Conservation (phyloP, 1,140 invertebrate species). For the Drosophila varians region DNA sequence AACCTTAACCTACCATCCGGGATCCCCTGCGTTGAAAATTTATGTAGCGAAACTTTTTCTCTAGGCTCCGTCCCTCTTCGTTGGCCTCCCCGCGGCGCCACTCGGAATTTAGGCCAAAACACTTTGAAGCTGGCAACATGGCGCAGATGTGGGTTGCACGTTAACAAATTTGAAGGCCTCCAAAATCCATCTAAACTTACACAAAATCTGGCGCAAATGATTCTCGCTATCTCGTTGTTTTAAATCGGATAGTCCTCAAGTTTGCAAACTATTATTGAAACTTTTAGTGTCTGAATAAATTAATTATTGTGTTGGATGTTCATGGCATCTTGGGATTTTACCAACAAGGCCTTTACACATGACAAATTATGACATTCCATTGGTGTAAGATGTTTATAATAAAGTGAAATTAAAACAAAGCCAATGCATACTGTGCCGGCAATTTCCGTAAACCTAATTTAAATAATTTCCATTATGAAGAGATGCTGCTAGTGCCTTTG, state of each 20-base stretch:
- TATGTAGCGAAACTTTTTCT: slow-evolving; percentile 63
- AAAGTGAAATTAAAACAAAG: slow-evolving; percentile 32
- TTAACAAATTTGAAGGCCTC: slow-evolving; percentile 24
- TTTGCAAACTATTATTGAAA: slow-evolving; percentile 5
- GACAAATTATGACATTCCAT: not conserved
- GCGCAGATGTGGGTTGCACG: slow-evolving; percentile 36
- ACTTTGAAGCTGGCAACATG: slow-evolving; percentile 43
- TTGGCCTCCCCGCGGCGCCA: slow-evolving; percentile 10
- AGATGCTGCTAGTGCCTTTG: slow-evolving; percentile 16
- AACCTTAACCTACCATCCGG: slow-evolving; percentile 15
- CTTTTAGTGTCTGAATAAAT: slow-evolving; percentile 2
- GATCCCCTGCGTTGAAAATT: slow-evolving; percentile 41
- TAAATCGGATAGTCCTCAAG: not conserved
- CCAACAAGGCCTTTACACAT: not conserved
- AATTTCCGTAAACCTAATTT: slow-evolving; percentile 36
- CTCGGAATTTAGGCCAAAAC: slow-evolving; percentile 77
- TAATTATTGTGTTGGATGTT: not conserved
- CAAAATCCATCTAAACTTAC: slow-evolving; percentile 15
- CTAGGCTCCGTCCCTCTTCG: slow-evolving; percentile 14
- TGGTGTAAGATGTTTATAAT: slow-evolving; percentile 34
- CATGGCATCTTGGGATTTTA: not conserved
- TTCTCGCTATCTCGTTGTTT: slow-evolving; percentile 24
- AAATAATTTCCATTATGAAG: slow-evolving; percentile 49
- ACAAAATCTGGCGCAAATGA: slow-evolving; percentile 60
- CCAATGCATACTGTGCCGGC: slow-evolving; percentile 6